These are phyloP conservation scores for Chloroceryle aenea DNA, from an alignment of 2,113 vertebrate species.

Conservation along the genomic window DNA sequence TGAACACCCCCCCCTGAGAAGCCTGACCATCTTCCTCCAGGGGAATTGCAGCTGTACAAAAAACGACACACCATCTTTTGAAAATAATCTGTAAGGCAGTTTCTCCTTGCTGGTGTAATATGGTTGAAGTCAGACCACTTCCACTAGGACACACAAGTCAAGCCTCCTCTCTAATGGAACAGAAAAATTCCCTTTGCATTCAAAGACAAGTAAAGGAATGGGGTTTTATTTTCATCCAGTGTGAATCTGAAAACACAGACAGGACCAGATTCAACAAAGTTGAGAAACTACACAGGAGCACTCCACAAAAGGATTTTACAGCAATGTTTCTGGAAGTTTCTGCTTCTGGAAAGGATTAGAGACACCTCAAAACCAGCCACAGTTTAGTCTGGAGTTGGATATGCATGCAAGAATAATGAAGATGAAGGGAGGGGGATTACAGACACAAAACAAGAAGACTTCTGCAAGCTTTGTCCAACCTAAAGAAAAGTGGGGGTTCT, in stretches of 20 bases:
- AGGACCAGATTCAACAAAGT: background rate
- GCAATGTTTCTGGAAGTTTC: background rate
- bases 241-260: background rate
- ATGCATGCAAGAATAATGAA: background rate
- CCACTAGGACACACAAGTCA: background rate
- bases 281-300: background rate
- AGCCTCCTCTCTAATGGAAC: background rate
- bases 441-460: background rate
- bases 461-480: background rate
- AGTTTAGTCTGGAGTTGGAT: background rate
- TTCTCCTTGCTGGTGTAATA: background rate
- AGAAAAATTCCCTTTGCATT: background rate
- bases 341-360: background rate
- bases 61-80: background rate
- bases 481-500: constrained; percentile 13
- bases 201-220: background rate
- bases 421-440: background rate
- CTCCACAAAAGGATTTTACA: background rate
- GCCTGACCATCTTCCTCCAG: background rate
- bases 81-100: background rate
- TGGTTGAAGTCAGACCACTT: background rate
- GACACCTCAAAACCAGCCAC: background rate
- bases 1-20: background rate
- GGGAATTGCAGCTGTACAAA: constrained; percentile 1
- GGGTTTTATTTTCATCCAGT: background rate